Base-by-base conservation (phyloP, 2,113 vertebrate genomes). In the Lophius piscatorius region DNA sequence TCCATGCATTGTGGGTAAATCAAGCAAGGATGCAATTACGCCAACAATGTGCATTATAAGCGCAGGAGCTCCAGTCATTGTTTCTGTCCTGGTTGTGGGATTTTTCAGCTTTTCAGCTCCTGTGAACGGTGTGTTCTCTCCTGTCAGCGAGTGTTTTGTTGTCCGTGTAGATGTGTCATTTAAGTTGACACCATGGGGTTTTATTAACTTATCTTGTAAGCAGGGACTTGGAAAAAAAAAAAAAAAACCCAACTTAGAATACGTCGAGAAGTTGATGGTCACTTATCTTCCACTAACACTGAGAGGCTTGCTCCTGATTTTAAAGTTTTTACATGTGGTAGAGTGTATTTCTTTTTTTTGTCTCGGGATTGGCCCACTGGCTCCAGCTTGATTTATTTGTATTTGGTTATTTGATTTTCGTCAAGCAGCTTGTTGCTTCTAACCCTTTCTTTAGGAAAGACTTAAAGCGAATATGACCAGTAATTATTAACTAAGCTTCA, bases 201-300 rank as follows among this genome's bases (percentile, higher is more conserved):
- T 86, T 83, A 72, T 82, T 70, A 86, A 74, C 83, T 85, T 63
- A 9, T 70, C 55, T 41, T 69, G 69, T 80, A 63, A 2, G 70
- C 66, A 28, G 26, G 26, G 26, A 9, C 5, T 5, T 28, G 70
- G 65, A 76, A 74, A 40, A 55, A 16, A 3, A 49, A 4, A 4
- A 38, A 63, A 63, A 60, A 16, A 14, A 11, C 18, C 39, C n/a
- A n/a, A n/a, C n/a, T n/a, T n/a, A 58, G 35, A 23, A 65, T 45
- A 51, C 13, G 69, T 71, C 82, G 60, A 74, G 45, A 62, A 47
- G 61, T 69, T 63, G 64, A 56, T 33, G 9, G 39, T 60, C 36
- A 50, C 63, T 78, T 72, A 74, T 81, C 68, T 72, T 29, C 22
- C 58, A 48, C 34, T 16, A 46, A 22, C 55, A 57, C 20, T 61